Conservation (phyloP, 1,140 invertebrate species). For the Melanaphis sacchari region DNA sequence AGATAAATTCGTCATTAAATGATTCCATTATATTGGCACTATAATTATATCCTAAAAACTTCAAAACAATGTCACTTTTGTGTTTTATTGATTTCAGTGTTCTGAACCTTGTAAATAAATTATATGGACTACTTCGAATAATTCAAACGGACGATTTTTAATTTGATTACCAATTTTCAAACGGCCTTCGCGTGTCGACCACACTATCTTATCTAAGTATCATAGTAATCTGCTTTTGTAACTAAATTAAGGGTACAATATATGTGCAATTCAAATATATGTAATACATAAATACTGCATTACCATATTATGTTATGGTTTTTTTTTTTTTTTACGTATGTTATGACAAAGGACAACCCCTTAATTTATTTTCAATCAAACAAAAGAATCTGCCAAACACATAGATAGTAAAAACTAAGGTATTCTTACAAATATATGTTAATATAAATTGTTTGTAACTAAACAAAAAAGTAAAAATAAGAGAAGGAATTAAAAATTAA, state of each 20-base stretch:
- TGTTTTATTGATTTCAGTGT: conserved; percentile 24
- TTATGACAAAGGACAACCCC: neutral
- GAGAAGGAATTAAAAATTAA: no score
- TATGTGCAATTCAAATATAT: neutral
- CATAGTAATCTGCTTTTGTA: conserved; percentile 20
- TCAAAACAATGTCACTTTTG: conserved; percentile 27
- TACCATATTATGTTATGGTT: neutral
- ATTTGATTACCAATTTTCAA: conserved; percentile 45
- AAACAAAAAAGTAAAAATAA: neutral
- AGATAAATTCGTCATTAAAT: neutral
- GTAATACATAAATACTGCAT: neutral
- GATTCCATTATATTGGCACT: neutral
- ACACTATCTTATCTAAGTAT: neutral
- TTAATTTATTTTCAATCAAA: neutral
- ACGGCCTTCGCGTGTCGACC: conserved; percentile 36
- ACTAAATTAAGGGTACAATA: conserved; percentile 11
- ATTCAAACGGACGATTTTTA: conserved; percentile 7
- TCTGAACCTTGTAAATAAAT: conserved; percentile 36
- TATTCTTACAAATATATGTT: neutral
- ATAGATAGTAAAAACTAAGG: neutral
- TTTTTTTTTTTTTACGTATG: neutral
- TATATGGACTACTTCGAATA: neutral
- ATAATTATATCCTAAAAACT: neutral
- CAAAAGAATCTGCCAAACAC: neutral
- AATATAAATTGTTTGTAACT: neutral